Evolutionary conservation across 2,113 vertebrate species (phyloP).

Genomic region (Apodemus speciosus): DNA sequence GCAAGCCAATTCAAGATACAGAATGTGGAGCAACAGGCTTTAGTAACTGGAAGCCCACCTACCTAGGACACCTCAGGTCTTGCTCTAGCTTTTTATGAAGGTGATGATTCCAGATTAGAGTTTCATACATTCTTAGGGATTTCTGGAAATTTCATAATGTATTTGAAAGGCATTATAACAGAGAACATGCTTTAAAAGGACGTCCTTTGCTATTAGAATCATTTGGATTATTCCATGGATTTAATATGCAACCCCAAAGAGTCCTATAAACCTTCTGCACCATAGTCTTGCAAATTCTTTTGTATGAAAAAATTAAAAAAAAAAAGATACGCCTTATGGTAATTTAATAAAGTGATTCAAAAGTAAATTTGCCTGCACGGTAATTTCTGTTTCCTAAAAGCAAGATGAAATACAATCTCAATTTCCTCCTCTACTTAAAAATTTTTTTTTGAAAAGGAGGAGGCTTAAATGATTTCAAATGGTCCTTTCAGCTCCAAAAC

Average conservation of each 20-base stretch:
- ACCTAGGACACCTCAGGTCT: neutral
- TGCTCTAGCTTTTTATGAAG: neutral
- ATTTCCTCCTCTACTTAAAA: slow-evolving; percentile 43
- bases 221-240: slow-evolving; percentile 28
- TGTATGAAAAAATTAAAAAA: neutral
- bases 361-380: slow-evolving; percentile 57
- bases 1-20: neutral
- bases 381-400: slow-evolving; percentile 67
- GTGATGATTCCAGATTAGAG: slow-evolving; percentile 21
- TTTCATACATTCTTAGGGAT: slow-evolving; percentile 12
- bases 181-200: slow-evolving; percentile 18
- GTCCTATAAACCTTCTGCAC: slow-evolving; percentile 31
- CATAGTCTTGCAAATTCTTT: slow-evolving; percentile 41
- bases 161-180: neutral
- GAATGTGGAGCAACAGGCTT: slow-evolving; percentile 11
- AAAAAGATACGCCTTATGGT: slow-evolving; percentile 11
- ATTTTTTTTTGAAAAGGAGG: neutral
- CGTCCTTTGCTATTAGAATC: slow-evolving; percentile 11
- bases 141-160: slow-evolving; percentile 46
- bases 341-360: slow-evolving; percentile 66
- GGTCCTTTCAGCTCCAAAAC: slow-evolving; percentile 52
- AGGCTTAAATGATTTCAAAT: slow-evolving; percentile 69
- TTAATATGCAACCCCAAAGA: slow-evolving; percentile 16
- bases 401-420: slow-evolving; percentile 66
- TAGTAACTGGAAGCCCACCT: neutral